Percentiles rank a stretch among this genome's conserved stretches.
These are phyloP conservation scores for Sterrhoptilus dennistouni DNA, from an alignment of 2,113 vertebrate genomes.

Conservation along the genomic window DNA sequence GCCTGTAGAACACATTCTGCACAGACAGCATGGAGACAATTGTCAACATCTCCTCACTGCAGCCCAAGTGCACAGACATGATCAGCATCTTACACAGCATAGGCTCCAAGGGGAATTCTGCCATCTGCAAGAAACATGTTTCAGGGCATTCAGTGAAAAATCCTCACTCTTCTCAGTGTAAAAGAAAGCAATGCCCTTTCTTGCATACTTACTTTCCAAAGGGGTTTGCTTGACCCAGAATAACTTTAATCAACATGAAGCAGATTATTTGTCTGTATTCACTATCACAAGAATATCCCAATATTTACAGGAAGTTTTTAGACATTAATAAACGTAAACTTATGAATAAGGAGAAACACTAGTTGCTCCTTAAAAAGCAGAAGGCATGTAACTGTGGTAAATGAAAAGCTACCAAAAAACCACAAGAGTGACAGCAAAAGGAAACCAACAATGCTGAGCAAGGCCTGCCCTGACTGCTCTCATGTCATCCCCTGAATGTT, in stretches of 20 bases:
- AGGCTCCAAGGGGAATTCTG: slow-evolving; percentile 96
- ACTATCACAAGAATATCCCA: background rate
- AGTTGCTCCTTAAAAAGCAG: background rate
- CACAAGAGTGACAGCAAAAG: background rate
- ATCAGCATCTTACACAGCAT: slow-evolving; percentile 99
- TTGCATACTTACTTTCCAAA: background rate
- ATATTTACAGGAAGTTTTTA: background rate
- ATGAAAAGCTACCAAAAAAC: background rate
- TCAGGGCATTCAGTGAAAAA: background rate
- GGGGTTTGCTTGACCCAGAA: background rate
- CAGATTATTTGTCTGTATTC: background rate
- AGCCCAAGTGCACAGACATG: slow-evolving; percentile 97
- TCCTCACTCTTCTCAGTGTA: background rate
- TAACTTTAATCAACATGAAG: background rate
- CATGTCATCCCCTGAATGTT: background rate
- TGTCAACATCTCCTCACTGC: slow-evolving; percentile 97
- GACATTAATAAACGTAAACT: background rate
- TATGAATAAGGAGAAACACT: background rate
- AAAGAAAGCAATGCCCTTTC: background rate
- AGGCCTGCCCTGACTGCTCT: background rate
- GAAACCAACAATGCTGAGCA: background rate
- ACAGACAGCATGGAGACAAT: slow-evolving; percentile 98
- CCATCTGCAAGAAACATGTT: slow-evolving; percentile 81
- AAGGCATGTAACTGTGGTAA: background rate
- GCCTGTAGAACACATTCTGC: slow-evolving; percentile 97